Evolutionary conservation across 2,888 invertebrate species (phyloP).

Genomic region (Scelioninae gen. 1): DNA sequence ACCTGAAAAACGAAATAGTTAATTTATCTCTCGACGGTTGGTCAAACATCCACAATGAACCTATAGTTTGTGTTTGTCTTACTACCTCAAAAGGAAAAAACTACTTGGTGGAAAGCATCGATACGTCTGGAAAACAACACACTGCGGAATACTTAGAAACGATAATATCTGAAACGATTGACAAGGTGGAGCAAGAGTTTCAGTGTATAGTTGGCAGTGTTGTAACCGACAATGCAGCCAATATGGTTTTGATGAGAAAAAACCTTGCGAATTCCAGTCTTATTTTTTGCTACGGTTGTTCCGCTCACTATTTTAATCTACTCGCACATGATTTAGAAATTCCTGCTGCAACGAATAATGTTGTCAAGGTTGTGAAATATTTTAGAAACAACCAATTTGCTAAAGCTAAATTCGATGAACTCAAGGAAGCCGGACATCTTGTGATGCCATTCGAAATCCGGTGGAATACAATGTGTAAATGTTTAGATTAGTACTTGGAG

Average conservation of each 20-base stretch:
- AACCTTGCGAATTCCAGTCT: neutral
- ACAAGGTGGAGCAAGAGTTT: slow-evolving; percentile 10
- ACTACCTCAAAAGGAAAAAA: slow-evolving; percentile 6
- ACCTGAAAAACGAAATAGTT: slow-evolving; percentile 24
- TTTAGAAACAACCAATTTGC: slow-evolving; percentile 49
- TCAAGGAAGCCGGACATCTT: slow-evolving; percentile 16
- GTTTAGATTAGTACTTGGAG: slow-evolving; percentile 19
- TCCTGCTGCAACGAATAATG: slow-evolving; percentile 38
- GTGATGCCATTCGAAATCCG: slow-evolving; percentile 29
- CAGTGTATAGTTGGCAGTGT: slow-evolving; percentile 35
- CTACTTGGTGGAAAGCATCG: slow-evolving; percentile 30
- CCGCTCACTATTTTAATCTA: slow-evolving; percentile 41
- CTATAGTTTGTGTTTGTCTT: slow-evolving; percentile 34
- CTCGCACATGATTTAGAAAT: slow-evolving; percentile 30
- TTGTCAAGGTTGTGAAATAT: slow-evolving; percentile 35
- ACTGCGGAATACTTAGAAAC: slow-evolving; percentile 30
- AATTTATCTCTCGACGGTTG: slow-evolving; percentile 28
- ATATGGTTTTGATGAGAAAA: slow-evolving; percentile 13
- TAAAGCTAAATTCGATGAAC: slow-evolving; percentile 15
- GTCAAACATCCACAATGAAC: slow-evolving; percentile 36
- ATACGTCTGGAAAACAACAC: slow-evolving; percentile 43
- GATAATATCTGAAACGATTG: neutral
- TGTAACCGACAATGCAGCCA: slow-evolving; percentile 38
- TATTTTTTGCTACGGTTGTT: slow-evolving; percentile 39
- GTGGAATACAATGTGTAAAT: slow-evolving; percentile 36